These are phyloP conservation scores for Verasper variegatus DNA, from an alignment of 2,113 vertebrate species.

Conservation along the genomic window DNA sequence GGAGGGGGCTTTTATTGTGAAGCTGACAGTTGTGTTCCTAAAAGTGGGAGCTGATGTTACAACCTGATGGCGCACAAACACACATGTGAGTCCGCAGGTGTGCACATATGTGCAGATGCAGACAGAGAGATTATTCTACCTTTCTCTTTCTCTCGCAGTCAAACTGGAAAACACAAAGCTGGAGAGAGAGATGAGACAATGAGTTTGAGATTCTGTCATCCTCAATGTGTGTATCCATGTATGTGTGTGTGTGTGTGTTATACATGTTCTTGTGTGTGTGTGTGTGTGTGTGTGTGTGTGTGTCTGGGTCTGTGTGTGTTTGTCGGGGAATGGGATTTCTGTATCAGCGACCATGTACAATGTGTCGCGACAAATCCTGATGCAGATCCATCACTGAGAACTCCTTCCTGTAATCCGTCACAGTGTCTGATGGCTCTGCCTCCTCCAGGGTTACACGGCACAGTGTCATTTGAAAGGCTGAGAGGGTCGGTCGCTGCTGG, in stretches of 20 bases:
- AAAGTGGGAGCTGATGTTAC: slow-evolving; percentile 42
- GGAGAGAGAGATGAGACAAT: slow-evolving; percentile 8
- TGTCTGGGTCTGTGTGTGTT: neutral
- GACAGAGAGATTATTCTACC: slow-evolving; percentile 4
- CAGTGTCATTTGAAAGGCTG: slow-evolving; percentile 44
- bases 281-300: neutral
- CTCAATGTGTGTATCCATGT: slow-evolving; percentile 19
- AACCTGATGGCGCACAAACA: slow-evolving; percentile 37
- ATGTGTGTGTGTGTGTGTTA: too few species aligned
- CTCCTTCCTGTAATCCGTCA: slow-evolving; percentile 48
- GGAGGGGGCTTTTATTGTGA: slow-evolving; percentile 49
- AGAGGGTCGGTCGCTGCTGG: slow-evolving; percentile 32
- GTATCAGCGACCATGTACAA: slow-evolving; percentile 34
- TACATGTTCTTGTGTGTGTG: neutral
- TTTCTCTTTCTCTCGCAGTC: slow-evolving; percentile 21
- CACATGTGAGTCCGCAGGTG: slow-evolving; percentile 28
- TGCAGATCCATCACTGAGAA: slow-evolving; percentile 61
- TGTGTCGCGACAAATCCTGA: slow-evolving; percentile 54
- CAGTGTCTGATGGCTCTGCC: slow-evolving; percentile 43
- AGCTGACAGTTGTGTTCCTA: slow-evolving; percentile 55
- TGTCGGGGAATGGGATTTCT: slow-evolving; percentile 25
- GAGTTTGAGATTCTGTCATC: slow-evolving; percentile 10
- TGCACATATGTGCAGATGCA: neutral
- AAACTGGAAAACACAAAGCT: neutral
- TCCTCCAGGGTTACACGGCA: slow-evolving; percentile 22